These are phyloP conservation scores for Paramuricea clavata DNA, from an alignment of 92 coral and sea anemone genomes.

Conservation along the genomic window DNA sequence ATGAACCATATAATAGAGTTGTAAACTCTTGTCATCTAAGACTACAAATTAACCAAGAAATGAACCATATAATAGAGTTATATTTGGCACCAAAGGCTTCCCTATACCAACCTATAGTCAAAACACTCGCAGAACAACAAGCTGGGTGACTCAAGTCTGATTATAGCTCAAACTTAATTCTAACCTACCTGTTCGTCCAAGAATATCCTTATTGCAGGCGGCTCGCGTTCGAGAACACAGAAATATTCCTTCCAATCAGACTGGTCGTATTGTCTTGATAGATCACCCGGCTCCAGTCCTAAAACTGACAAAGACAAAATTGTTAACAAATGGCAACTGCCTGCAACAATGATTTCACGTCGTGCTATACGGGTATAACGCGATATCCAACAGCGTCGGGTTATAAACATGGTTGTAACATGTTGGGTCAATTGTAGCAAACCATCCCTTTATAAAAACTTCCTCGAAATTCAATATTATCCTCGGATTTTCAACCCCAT, in stretches of 20 bases:
- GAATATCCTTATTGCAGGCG: slow-evolving; percentile 31
- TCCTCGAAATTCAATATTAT: not conserved
- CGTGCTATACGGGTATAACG: not conserved
- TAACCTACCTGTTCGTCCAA: slow-evolving; percentile 37
- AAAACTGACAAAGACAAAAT: slow-evolving; percentile 27
- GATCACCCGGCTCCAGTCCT: slow-evolving; percentile 23
- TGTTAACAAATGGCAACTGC: slow-evolving; percentile 21
- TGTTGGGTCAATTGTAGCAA: not conserved
- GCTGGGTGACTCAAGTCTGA: not conserved
- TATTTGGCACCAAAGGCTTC: not conserved
- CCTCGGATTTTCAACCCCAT: not conserved
- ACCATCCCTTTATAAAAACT: not conserved
- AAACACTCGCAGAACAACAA: not conserved
- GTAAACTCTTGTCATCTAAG: not conserved
- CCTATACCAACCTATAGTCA: not conserved
- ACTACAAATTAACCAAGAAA: not conserved
- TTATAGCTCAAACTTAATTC: not conserved
- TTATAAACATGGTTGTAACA: not conserved
- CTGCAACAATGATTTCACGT: not conserved
- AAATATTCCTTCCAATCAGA: slow-evolving; percentile 50
- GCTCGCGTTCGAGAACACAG: slow-evolving; percentile 43
- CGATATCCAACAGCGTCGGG: slow-evolving; percentile 25
- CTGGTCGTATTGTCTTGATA: slow-evolving; percentile 9
- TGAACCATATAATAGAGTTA: not conserved
- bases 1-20: not conserved